phyloP scores from a whole-genome alignment of 30 jellyfish, hydroid and myxozoan species.

The Catostylus mosaicus region DNA sequence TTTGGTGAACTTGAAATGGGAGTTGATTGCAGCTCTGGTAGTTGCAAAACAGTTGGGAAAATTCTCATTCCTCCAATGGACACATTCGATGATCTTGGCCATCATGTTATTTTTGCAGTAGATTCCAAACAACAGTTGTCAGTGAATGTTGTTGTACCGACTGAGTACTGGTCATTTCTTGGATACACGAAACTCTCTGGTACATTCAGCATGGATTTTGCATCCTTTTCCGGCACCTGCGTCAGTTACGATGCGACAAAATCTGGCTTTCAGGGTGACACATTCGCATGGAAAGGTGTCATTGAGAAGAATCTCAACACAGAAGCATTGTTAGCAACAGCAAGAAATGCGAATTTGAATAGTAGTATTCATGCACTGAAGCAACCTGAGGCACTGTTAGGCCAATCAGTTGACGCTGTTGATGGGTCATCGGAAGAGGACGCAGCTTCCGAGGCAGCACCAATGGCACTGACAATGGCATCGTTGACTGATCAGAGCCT shows the following conservation, averaged over 20 bases:
- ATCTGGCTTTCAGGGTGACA: slow-evolving; percentile 20
- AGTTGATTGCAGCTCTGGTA: slow-evolving; percentile 46
- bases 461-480: slow-evolving; percentile 45
- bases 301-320: slow-evolving; percentile 30
- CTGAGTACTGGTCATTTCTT: slow-evolving; percentile 11
- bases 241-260: slow-evolving; percentile 22
- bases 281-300: slow-evolving; percentile 46
- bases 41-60: slow-evolving; percentile 40
- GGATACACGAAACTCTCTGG: slow-evolving; percentile 45
- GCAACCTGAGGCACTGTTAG: background rate
- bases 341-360: slow-evolving; percentile 19
- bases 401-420: slow-evolving; percentile 30
- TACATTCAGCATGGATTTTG: slow-evolving; percentile 42
- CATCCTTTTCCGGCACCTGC: slow-evolving; percentile 41
- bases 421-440: slow-evolving; percentile 9
- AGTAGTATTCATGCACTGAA: slow-evolving; percentile 7
- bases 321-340: slow-evolving; percentile 8
- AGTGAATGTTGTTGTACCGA: slow-evolving; percentile 39
- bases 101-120: slow-evolving; percentile 40
- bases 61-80: slow-evolving; percentile 54
- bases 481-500: slow-evolving; percentile 8
- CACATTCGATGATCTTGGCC: slow-evolving; percentile 18
- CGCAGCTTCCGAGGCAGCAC: background rate
- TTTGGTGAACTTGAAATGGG: slow-evolving; percentile 61
- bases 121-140: slow-evolving; percentile 46